phyloP scores from a whole-genome alignment of 2,888 invertebrate genomes.

The Thereva unica region DNA sequence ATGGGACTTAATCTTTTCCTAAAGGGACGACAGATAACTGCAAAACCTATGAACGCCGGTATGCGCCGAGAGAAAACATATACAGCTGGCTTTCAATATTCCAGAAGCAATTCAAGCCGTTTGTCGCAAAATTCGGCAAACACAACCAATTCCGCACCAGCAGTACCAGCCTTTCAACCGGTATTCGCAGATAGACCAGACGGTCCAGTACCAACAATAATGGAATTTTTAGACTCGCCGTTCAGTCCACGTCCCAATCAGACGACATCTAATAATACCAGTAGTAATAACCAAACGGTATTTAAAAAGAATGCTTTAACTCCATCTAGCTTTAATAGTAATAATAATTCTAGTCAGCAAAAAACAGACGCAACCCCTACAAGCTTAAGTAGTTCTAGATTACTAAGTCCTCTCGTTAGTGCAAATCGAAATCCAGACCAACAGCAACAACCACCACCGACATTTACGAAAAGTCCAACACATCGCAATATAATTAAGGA shows the following conservation, averaged over 20 bases:
- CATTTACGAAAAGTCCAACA: not conserved
- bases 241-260: too few relatives aligned
- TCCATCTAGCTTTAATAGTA: conserved; percentile 1
- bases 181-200: too few relatives aligned
- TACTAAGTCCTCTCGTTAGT: conserved; percentile 24
- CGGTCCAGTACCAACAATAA: too few relatives aligned
- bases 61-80: conserved; percentile 40
- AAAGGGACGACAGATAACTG: conserved; percentile 55
- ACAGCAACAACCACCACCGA: conserved; percentile 5
- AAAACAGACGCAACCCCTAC: conserved; percentile 1
- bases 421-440: conserved; percentile 4
- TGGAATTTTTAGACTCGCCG: too few relatives aligned
- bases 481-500: conserved; percentile 13
- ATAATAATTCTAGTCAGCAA: not conserved
- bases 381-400: not conserved
- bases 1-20: conserved; percentile 63
- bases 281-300: not conserved
- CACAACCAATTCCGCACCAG: too few relatives aligned
- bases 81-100: conserved; percentile 14
- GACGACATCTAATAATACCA: too few relatives aligned
- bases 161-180: too few relatives aligned
- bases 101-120: not conserved
- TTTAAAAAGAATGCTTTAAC: conserved; percentile 20
- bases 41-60: conserved; percentile 46
- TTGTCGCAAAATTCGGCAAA: conserved; percentile 6